A percentile compares a stretch with the other conserved stretches of the same genome.
phyloP scores from a whole-genome alignment of 2,113 vertebrate genomes.

The Pungitius pungitius region DNA sequence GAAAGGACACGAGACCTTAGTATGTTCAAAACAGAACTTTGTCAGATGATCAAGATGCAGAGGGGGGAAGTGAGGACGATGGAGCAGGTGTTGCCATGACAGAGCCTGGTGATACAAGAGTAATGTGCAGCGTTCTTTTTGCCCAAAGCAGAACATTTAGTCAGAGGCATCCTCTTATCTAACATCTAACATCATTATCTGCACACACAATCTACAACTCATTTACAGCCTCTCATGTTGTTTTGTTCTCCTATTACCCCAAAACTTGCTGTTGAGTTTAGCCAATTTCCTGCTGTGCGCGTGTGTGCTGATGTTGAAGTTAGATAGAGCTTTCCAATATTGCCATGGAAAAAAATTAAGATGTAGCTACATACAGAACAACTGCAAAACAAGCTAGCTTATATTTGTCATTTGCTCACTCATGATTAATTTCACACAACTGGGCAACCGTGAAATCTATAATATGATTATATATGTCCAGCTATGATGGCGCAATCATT shows the following conservation, averaged over 20 bases:
- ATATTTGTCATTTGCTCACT: conserved; percentile 43
- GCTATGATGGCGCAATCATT: conserved; percentile 12
- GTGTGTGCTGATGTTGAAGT: conserved; percentile 24
- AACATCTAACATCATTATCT: conserved; percentile 72
- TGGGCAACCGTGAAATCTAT: conserved; percentile 28
- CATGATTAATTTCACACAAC: conserved; percentile 54
- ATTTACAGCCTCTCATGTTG: conserved; percentile 41
- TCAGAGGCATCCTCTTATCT: conserved; percentile 66
- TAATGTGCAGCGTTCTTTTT: conserved; percentile 19
- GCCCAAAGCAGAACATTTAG: conserved; percentile 64
- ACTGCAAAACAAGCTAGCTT: conserved; percentile 49
- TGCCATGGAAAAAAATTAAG: conserved; percentile 48
- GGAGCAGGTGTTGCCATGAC: conserved; percentile 42
- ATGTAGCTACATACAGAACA: conserved; percentile 47
- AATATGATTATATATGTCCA: conserved; percentile 46
- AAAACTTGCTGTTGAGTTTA: conserved; percentile 56
- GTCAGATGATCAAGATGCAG: conserved; percentile 33
- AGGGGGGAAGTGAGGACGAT: conserved; percentile 24
- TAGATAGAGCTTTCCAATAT: conserved; percentile 34
- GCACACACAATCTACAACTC: conserved; percentile 63
- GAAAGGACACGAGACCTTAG: neutral
- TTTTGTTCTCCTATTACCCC: conserved; percentile 62
- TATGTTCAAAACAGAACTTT: conserved; percentile 14
- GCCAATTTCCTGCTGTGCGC: conserved; percentile 44
- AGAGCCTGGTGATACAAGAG: conserved; percentile 28